phyloP scores from a whole-genome alignment of 1,140 invertebrate genomes.

The Glossosoma conforme region DNA sequence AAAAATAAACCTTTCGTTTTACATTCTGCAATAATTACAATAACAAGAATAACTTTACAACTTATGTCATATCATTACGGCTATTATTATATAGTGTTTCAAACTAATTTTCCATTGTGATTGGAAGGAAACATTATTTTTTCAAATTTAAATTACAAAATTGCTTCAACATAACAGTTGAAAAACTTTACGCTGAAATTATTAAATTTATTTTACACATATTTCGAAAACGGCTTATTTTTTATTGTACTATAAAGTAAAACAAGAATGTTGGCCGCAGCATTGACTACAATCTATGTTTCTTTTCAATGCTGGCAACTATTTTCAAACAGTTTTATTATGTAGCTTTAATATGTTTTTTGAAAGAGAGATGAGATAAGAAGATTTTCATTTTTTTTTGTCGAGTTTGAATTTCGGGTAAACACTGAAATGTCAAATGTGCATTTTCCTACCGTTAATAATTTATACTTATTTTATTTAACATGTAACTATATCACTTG shows the following conservation, averaged over 20 bases:
- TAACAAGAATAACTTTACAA: conserved; percentile 23
- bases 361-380: not conserved
- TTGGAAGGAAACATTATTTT: not conserved
- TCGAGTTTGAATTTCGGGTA: not conserved
- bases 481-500: conserved; percentile 26
- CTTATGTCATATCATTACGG: conserved; percentile 14
- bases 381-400: not conserved
- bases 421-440: conserved; percentile 13
- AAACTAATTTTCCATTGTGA: conserved; percentile 8
- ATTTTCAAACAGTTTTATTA: not conserved
- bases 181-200: too few relatives aligned
- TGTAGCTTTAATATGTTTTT: not conserved
- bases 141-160: conserved; percentile 2
- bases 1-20: conserved; percentile 31
- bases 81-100: conserved; percentile 11
- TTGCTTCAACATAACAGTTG: too few relatives aligned
- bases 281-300: too few relatives aligned
- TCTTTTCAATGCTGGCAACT: too few relatives aligned
- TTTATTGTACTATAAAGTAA: too few relatives aligned
- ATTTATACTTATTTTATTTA: conserved; percentile 17
- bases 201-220: too few relatives aligned
- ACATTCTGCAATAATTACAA: conserved; percentile 18
- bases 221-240: too few relatives aligned
- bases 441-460: conserved; percentile 14
- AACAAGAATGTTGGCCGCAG: too few relatives aligned